Evolutionary conservation across 2,113 vertebrate genomes (phyloP), one percentile per base, ranked within the genome.

Genomic region (Pipra filicauda): DNA sequence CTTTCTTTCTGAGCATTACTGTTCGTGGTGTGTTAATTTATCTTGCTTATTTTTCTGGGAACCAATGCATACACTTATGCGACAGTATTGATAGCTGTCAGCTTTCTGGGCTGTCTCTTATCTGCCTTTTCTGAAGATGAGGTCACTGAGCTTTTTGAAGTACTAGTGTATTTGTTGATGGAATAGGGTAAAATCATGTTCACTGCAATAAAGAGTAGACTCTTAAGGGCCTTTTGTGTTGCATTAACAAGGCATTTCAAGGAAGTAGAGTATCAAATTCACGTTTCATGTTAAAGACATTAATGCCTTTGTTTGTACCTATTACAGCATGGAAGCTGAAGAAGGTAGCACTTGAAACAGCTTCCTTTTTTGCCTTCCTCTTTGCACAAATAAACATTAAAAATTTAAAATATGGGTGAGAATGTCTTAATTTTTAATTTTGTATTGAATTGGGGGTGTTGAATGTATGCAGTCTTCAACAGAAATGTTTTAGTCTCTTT

Each of bases 261-360:
- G 97, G 95, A 98, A 98, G 85, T 23, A 91, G 89, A 89, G 85
- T 98, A 98, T 98, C 96, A 39, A 94, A 97, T 98, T 95, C 95
- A 97, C 82, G 93, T 97, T 98, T 97, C 87, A 91, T 97, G 97
- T 96, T 97, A 95, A 98, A 98, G 92, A 95, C 95, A 97, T 98
- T 96, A 97, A 97, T 88, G 95, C 77, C 94, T 97, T 97, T 93
- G 94, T 96, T 96, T 97, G 97, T 98, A 94, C 91, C 49, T 64
- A 57, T 85, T 97, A 93, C 48, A 91, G 76, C 48, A 48, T 96
- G 93, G 95, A 97, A 97, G 91, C 91, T 95, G 75, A 54, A 95
- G 81, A 96, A 95, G 91, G 91, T 96, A 93, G 67, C 97, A 83
- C 74, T 96, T 96, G 85, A 97, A 97, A 91, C 64, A 91, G 57